phyloP scores from a whole-genome alignment of 2,888 invertebrate species.

The Scaptodrosophila latifasciaeformis region DNA sequence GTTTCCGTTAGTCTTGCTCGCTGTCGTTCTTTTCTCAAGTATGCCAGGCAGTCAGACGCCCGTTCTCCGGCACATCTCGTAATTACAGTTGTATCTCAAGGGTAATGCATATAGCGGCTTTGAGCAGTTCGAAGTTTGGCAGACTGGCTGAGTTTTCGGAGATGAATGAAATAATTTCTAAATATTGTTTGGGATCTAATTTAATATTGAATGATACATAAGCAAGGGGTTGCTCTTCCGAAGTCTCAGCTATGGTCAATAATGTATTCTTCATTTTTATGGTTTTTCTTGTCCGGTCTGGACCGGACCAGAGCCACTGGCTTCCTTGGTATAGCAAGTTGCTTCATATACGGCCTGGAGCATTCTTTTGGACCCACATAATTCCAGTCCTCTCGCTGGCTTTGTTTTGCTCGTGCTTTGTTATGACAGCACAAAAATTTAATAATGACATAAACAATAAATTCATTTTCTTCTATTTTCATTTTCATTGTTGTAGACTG shows the following conservation, averaged over 20 bases:
- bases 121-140: conserved; percentile 16
- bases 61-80: too few species aligned
- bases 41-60: conserved; percentile 20
- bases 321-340: too few species aligned
- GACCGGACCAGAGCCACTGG: too few species aligned
- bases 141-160: too few species aligned
- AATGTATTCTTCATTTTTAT: too few species aligned
- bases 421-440: conserved; percentile 57
- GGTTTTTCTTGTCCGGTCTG: too few species aligned
- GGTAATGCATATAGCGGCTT: conserved; percentile 31
- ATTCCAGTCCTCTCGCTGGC: too few species aligned
- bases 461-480: conserved; percentile 51
- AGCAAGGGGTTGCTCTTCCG: too few species aligned
- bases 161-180: conserved; percentile 45
- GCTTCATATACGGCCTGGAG: too few species aligned
- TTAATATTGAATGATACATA: too few species aligned
- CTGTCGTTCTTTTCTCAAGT: conserved; percentile 13
- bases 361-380: too few species aligned
- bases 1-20: conserved; percentile 36
- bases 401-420: conserved; percentile 35
- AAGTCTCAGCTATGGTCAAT: too few species aligned
- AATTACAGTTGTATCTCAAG: conserved; percentile 68
- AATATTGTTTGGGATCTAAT: conserved; percentile 49
- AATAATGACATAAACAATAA: conserved; percentile 70
- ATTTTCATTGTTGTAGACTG: not conserved